Evolutionary conservation across 1,140 invertebrate genomes (phyloP), one percentile per base, ranked within the genome.

Genomic region (Zaprionus ornatus): DNA sequence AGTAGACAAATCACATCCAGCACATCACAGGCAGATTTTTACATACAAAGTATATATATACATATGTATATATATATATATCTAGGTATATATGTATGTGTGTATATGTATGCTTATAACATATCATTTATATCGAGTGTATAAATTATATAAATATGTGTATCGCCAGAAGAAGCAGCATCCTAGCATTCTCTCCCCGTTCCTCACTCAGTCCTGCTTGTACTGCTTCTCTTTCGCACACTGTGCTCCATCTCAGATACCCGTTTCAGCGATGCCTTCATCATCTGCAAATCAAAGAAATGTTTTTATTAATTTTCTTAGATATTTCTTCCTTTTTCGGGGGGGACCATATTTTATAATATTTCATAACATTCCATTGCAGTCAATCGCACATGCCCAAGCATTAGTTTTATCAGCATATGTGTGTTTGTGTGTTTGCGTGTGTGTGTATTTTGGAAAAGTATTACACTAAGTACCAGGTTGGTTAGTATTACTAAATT

Each of bases 191-290:
- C 17, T 40, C 17, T 64, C 19, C 52, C 13, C 61, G 63, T 63
- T 19, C 12, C 23, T 69, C 27, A 40, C 21, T 40, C 25, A 6
- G 13, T 32, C 25, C 12, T 19, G 5, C 9, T 35, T 50, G 52
- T 19, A 13, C 23, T 69, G 27, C 48, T 25, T 17, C 40, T 60
- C 55, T 42, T 21, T 55, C 45, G 9, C 40, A 45, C 40, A 45
- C n/a, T 45, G 40, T 45, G 40, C 32, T 40, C 59, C 57, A 62
- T 48, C 17, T 96, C 94, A 98, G 95, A 98, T 98, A 92, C 97
- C 97, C 65, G 97, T 98, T 93, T 98, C 97, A 27, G 97, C 97
- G 93, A 98, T 98, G 79, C 97, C 97, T 94, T 98, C 97, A 93
- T 98, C 97, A 95, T 98, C 97, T 98, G 94, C 72, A 95, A 94